Base-by-base conservation (phyloP, 1,140 invertebrate species). In the Bilobella aurantiaca region DNA sequence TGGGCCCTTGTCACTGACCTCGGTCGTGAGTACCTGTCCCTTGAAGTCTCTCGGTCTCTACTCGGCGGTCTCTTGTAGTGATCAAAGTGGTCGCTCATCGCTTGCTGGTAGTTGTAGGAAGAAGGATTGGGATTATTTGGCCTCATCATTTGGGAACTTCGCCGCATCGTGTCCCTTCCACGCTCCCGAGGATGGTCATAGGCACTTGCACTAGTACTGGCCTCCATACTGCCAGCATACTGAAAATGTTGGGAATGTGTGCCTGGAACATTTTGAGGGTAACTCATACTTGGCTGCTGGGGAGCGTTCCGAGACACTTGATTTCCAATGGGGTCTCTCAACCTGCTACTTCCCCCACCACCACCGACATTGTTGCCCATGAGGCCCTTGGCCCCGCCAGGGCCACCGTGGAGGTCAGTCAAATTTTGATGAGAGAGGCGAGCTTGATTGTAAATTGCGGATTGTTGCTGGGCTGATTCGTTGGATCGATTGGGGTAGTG, bases 41-140 rank as follows among this genome's bases (percentile, higher is more conserved):
- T 87, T 70, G 89, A 92, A 69, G 87, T 87, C 75, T 93, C 91
- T 75, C 90, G 47, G 25, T 29, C 28, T 23, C 28, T 80, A 79
- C 89, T 91, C 1, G 89, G 88, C 62, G 90, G 87, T 74, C 88
- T 82, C 76, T 92, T 91, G 68, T 73, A 98, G 75, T 97, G 93
- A 79, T 96, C 93, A 76, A 96, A 85, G 69, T 84, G 84, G 74
- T 86, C 85, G 74, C 81, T 83, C 74, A 85, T 78, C 3, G 79
- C 77, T 79, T 84, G 75, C 62, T 77, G 75, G 64, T 77, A 77
- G 42, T 73, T 75, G 71, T 72, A 74, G 34, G 78, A 78, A 73
- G 79, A 73, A 76, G 72, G 69, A 53, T 74, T 58, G n/a, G 69
- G 63, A 27, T 64, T 63, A 60, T 61, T 67, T 21, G 57, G 60